Evolutionary conservation across 2,888 invertebrate species (phyloP).

Genomic region (Orchestes rusci): DNA sequence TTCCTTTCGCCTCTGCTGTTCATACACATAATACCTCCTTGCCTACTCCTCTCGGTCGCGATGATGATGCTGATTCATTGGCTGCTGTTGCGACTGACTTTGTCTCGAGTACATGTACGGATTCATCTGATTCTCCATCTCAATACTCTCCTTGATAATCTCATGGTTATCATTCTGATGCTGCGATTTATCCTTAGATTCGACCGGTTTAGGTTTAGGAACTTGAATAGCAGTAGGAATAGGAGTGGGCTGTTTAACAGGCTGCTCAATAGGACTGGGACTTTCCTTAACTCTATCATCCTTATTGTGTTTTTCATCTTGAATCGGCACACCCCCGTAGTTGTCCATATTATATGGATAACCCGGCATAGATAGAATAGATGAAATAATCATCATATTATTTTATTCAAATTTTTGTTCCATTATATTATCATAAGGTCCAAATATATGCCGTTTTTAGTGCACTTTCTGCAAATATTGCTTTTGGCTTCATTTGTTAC

Average conservation of each 20-base stretch:
- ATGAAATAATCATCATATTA: no score
- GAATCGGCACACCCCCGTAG: conserved; percentile 45
- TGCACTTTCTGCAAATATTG: no score
- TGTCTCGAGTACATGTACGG: conserved; percentile 59
- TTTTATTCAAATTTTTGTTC: no score
- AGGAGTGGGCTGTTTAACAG: conserved; percentile 20
- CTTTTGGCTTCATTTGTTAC: no score
- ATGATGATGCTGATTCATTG: conserved; percentile 38
- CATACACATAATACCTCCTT: conserved; percentile 53
- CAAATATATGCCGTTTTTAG: no score
- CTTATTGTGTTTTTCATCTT: conserved; percentile 47
- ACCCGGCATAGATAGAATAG: conserved; percentile 53
- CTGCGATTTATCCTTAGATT: conserved; percentile 46
- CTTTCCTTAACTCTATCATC: conserved; percentile 58
- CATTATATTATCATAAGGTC: no score
- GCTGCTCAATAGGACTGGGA: conserved; percentile 56
- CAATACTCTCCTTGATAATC: conserved; percentile 70
- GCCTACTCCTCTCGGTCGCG: conserved; percentile 42
- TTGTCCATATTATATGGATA: conserved; percentile 60
- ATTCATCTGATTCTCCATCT: conserved; percentile 72
- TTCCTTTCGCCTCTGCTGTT: conserved; percentile 50
- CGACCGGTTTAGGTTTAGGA: conserved; percentile 46
- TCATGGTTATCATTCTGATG: conserved; percentile 69
- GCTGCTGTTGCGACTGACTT: conserved; percentile 35
- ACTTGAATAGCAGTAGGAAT: conserved; percentile 30